A percentile compares a stretch with the other conserved stretches of the same genome.
These are phyloP conservation scores for Scolanthus callimorphus DNA, from an alignment of 92 coral and sea anemone genomes.

Conservation along the genomic window DNA sequence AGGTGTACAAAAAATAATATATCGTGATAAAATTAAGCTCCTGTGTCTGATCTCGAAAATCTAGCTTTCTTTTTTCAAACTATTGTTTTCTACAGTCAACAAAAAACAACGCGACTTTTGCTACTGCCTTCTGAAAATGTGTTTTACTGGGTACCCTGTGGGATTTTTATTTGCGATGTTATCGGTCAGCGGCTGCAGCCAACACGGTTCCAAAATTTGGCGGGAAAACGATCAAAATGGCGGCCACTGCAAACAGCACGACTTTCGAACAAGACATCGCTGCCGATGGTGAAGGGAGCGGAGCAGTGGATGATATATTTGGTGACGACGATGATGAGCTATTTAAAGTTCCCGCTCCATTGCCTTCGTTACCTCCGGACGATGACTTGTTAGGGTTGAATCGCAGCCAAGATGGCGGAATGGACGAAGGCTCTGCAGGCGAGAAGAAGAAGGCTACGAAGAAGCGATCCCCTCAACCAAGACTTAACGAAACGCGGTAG, in stretches of 20 bases:
- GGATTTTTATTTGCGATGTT: no score
- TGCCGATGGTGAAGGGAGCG: conserved; percentile 32
- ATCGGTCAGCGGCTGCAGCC: no score
- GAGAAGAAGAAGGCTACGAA: conserved; percentile 47
- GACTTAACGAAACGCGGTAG: conserved; percentile 75
- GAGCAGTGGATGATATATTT: conserved; percentile 28
- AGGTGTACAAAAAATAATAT: no score
- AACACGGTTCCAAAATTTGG: no score
- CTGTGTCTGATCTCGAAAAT: no score
- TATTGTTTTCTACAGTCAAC: no score
- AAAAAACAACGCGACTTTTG: no score
- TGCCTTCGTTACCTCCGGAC: conserved; percentile 63
- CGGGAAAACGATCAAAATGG: conserved; percentile 31
- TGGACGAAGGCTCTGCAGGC: conserved; percentile 39
- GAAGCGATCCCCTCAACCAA: conserved; percentile 76
- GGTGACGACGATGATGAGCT: conserved; percentile 78
- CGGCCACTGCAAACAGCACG: conserved; percentile 16
- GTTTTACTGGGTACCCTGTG: no score
- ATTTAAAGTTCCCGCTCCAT: conserved; percentile 83
- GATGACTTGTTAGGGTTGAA: conserved; percentile 17
- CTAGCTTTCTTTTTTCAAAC: no score
- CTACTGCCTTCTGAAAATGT: no score
- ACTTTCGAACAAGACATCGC: conserved; percentile 51
- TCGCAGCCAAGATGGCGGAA: conserved; percentile 32
- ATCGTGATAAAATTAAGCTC: no score